Evolutionary conservation across 2,888 invertebrate genomes (phyloP), one percentile per base, ranked within the genome.

Genomic region (Pollenia amentaria): DNA sequence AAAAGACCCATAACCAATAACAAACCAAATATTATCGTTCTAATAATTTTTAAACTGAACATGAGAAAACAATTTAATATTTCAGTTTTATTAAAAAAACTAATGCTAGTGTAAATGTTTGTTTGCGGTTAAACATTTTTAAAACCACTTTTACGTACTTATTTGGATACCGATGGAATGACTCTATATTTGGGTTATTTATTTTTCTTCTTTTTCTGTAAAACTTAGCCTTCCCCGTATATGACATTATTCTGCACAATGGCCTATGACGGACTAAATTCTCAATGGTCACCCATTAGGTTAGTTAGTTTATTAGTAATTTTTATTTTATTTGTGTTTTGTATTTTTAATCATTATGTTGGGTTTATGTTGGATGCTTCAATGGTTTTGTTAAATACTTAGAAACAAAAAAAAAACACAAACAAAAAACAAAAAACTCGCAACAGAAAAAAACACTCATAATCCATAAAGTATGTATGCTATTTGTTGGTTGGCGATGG

Each of bases 161-260:
- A 4, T 57, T 9, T 2, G 46, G 1, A 57, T 57, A 21, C 48
- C n/a, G 60, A 48, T 60, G 69, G 57, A 48, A 38, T 57, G 57
- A 48, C 16, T 72, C 69, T n/a, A 38, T 40, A 69, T 44, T 44
- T 72, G 18, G 72, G 53, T 80, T 80, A 80, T 65, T 80, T 67
- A 16, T 65, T 40, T 40, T 57, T 40, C 14, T 14, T 3, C 21
- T 60, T 60, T 11, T 57, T 69, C 38, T 51, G n/a, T 21, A 21
- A 21, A 60, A 70, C 29, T 21, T 12, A 51, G 51, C 57, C 55
- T 64, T 46, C n/a, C 55, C 38, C 48, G 12, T 81, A 29, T 29
- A 78, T 80, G 87, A 87, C 86, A 89, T 89, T 89, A 89, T 89
- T 89, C 89, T 89, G 89, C 89, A 89, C 89, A 89, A 89, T 89